Percentiles rank a stretch among this genome's conserved stretches.
These are phyloP conservation scores for Prionchulus punctatus DNA, from an alignment of 2,888 invertebrate species.

Conservation along the genomic window DNA sequence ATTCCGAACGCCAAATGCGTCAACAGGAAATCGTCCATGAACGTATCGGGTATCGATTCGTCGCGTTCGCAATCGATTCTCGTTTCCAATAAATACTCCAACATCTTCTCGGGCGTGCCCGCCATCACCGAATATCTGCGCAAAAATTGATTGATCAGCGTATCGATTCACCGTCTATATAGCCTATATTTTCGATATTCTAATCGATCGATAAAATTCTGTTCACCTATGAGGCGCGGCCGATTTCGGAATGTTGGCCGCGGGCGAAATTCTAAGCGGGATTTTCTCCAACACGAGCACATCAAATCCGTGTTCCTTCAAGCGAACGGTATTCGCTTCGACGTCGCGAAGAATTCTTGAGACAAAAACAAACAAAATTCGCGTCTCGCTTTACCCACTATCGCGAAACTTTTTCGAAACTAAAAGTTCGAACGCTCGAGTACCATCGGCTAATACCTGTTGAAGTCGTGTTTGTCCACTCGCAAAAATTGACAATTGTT, in stretches of 20 bases:
- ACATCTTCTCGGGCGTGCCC: slow-evolving; percentile 65
- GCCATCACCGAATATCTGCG: slow-evolving; percentile 66
- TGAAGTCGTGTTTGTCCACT: slow-evolving; percentile 69
- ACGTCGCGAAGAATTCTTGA: slow-evolving; percentile 45
- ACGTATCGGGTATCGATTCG: slow-evolving; percentile 27
- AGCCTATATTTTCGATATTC: too few species aligned
- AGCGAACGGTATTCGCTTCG: slow-evolving; percentile 65
- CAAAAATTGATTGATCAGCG: slow-evolving; percentile 10
- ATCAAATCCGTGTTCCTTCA: slow-evolving; percentile 67
- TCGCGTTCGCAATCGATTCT: slow-evolving; percentile 45
- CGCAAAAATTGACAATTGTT: slow-evolving; percentile 65
- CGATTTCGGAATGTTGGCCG: too few species aligned
- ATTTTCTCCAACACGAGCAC: slow-evolving; percentile 58
- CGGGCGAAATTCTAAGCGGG: too few species aligned
- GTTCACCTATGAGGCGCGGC: too few species aligned
- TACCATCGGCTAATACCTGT: too few species aligned
- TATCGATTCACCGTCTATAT: too few species aligned
- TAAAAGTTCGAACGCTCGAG: too few species aligned
- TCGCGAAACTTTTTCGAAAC: too few species aligned
- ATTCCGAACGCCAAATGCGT: slow-evolving; percentile 69
- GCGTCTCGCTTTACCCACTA: not conserved
- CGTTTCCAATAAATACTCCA: slow-evolving; percentile 66
- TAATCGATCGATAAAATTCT: too few species aligned
- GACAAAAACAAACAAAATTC: slow-evolving; percentile 8
- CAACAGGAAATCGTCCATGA: slow-evolving; percentile 62